These are phyloP conservation scores for Nemoura dubitans DNA, from an alignment of 2,888 invertebrate species.

Conservation along the genomic window DNA sequence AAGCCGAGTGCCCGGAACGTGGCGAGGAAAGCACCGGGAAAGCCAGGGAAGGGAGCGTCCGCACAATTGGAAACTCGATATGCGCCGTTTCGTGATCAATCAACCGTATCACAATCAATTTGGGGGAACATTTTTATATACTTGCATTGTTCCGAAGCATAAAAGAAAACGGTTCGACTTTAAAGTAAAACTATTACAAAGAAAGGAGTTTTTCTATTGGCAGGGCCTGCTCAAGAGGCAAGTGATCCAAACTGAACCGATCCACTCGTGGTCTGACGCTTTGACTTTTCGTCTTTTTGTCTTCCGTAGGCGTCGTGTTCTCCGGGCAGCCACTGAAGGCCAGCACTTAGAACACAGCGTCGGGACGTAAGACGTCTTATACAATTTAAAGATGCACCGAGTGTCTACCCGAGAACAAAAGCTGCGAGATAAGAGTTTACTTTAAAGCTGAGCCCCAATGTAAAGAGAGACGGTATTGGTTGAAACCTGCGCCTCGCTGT, in stretches of 20 bases:
- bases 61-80: conserved; percentile 42
- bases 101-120: conserved; percentile 35
- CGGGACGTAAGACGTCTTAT: not conserved
- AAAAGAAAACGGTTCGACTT: conserved; percentile 27
- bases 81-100: conserved; percentile 40
- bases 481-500: not conserved
- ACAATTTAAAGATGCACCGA: conserved; percentile 27
- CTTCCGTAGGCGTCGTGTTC: not conserved
- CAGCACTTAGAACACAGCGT: conserved; percentile 20
- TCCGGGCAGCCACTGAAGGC: not conserved
- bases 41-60: conserved; percentile 19
- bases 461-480: conserved; percentile 18
- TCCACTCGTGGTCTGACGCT: not conserved
- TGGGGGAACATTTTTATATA: conserved; percentile 34
- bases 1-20: not conserved
- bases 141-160: conserved; percentile 23
- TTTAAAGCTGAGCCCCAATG: conserved; percentile 29
- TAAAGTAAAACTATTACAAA: not conserved
- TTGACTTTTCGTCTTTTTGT: not conserved
- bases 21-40: no score
- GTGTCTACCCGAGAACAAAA: conserved; percentile 12
- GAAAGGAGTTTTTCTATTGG: not conserved
- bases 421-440: conserved; percentile 23
- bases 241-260: not conserved
- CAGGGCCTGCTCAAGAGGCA: not conserved